phyloP scores from a whole-genome alignment of 2,797 vertebrate species.

The Lutjanus argentimaculatus region DNA sequence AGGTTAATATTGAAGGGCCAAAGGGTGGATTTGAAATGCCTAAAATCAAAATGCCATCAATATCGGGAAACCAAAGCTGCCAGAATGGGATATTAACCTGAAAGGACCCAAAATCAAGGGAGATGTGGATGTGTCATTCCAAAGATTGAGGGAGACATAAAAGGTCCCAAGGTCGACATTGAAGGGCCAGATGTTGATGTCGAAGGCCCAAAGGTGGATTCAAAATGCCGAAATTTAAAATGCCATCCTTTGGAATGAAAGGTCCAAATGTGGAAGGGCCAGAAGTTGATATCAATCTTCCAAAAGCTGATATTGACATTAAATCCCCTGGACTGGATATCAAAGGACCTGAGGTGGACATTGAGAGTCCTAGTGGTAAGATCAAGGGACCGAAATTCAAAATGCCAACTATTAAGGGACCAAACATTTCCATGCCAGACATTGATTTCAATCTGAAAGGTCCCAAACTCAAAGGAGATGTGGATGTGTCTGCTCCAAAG shows the following conservation, averaged over 20 bases:
- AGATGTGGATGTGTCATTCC: neutral
- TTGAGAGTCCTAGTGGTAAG: conserved; percentile 19
- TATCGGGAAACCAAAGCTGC: conserved; percentile 1
- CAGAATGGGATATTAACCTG: conserved; percentile 5
- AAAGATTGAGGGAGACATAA: neutral
- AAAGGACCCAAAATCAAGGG: neutral
- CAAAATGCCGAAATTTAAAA: neutral
- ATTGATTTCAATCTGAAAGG: conserved; percentile 44
- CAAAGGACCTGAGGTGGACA: neutral
- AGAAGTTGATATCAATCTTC: neutral
- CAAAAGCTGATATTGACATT: neutral
- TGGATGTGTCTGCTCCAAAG: conserved; percentile 49
- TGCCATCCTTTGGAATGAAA: neutral
- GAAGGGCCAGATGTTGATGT: neutral
- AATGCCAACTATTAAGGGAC: conserved; percentile 34
- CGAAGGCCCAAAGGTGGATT: neutral
- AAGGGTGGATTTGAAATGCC: neutral
- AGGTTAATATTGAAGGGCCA: neutral
- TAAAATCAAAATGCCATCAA: neutral
- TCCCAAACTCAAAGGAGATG: conserved; percentile 38
- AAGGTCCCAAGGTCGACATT: neutral
- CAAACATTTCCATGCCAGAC: conserved; percentile 31
- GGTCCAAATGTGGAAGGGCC: neutral
- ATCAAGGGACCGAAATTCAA: conserved; percentile 45
- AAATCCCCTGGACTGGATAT: neutral